Conservation (phyloP, 2,113 vertebrate species). For the Saimiri boliviensis region DNA sequence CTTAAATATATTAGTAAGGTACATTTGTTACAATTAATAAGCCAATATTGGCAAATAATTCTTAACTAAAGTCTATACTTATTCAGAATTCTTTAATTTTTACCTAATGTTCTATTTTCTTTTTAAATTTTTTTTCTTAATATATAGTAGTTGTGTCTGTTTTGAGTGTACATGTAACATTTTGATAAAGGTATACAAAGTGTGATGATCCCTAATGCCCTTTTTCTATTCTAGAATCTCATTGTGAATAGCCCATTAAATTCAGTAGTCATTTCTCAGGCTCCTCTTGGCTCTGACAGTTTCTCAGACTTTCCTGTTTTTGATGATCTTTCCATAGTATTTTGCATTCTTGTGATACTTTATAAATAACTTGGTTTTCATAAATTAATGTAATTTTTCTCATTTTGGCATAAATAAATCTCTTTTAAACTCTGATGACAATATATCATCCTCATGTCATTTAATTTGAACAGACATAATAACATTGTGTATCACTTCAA, state of each 20-base stretch:
- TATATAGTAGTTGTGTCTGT: not conserved
- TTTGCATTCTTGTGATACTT: not conserved
- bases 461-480: not conserved
- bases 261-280: not conserved
- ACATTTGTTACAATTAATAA: not conserved
- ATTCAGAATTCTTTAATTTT: not conserved
- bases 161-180: not conserved
- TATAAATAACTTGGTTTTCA: constrained; percentile 42
- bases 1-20: not conserved
- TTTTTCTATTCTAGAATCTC: not conserved
- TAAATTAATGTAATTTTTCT: constrained; percentile 10
- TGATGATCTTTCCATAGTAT: not conserved
- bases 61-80: not conserved
- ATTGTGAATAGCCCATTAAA: not conserved
- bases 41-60: not conserved
- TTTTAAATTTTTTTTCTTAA: not conserved
- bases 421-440: constrained; percentile 12
- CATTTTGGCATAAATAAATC: not conserved
- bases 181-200: not conserved
- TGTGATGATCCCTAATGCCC: not conserved
- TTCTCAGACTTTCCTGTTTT: not conserved
- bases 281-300: not conserved
- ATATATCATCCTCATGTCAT: not conserved
- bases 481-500: not conserved
- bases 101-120: not conserved